Conservation (phyloP, 2,113 vertebrate genomes). For the Sprattus sprattus region DNA sequence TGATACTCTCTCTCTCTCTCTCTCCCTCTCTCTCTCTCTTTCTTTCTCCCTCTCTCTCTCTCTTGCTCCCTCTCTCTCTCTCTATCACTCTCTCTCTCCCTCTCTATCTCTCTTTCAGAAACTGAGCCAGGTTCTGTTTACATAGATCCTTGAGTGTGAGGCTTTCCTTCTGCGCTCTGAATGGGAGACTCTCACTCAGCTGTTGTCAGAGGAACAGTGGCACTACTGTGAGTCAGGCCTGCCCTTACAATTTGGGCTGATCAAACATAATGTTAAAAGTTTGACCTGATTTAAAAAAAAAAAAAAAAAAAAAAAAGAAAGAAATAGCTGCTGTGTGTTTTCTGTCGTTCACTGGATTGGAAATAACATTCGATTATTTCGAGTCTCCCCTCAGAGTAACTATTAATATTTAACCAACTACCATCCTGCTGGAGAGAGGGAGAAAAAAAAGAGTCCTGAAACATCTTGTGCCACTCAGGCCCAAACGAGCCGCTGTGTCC, state of each 20-base stretch:
- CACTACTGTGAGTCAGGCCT: background rate
- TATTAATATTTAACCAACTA: constrained; percentile 12
- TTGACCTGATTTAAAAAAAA: background rate
- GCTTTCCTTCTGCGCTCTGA: background rate
- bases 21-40: background rate
- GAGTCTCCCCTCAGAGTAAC: background rate
- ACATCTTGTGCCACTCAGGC: background rate
- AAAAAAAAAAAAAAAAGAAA: background rate
- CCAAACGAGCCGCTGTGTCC: background rate
- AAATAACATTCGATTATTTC: constrained; percentile 8
- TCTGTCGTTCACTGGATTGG: background rate
- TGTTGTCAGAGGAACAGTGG: constrained; percentile 1
- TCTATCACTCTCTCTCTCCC: background rate
- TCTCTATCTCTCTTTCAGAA: constrained; percentile 23
- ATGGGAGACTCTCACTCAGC: background rate
- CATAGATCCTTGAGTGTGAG: constrained; percentile 1
- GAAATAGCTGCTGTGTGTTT: background rate
- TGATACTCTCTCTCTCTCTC: constrained; percentile 40
- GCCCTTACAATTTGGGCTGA: background rate
- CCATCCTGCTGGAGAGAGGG: background rate
- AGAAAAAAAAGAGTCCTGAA: background rate
- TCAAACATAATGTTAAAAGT: background rate
- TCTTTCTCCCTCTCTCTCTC: constrained; percentile 37
- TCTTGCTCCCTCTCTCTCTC: background rate
- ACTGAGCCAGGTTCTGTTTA: constrained; percentile 2